Evolutionary conservation across 1,140 invertebrate species (phyloP).

Genomic region (Tetramorium simillimum): DNA sequence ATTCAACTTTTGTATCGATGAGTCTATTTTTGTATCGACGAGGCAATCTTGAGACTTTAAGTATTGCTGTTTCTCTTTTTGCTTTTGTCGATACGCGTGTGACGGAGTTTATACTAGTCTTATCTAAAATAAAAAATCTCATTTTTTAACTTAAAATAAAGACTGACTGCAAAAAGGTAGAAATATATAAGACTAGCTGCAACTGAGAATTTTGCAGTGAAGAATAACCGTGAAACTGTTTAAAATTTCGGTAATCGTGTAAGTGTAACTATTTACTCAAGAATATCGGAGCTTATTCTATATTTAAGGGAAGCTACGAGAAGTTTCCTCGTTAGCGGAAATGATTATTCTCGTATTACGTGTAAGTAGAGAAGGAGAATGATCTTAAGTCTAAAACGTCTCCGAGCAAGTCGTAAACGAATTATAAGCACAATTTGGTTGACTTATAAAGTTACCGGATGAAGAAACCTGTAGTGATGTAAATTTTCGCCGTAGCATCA

Average conservation of each 20-base stretch:
- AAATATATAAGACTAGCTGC: neutral
- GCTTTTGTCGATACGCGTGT: neutral
- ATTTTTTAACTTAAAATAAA: neutral
- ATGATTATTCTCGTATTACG: constrained; percentile 71
- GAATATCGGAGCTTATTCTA: constrained; percentile 35
- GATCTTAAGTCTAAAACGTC: constrained; percentile 19
- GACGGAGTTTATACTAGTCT: neutral
- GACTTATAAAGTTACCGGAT: constrained; percentile 22
- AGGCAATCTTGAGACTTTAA: neutral
- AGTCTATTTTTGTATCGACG: neutral
- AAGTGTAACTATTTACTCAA: constrained; percentile 26
- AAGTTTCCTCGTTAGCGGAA: constrained; percentile 68
- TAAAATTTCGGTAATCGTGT: neutral
- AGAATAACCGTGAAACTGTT: neutral
- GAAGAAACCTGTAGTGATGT: constrained; percentile 1
- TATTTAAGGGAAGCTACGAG: constrained; percentile 39
- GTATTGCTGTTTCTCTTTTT: neutral
- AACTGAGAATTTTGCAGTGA: neutral
- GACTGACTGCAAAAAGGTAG: neutral
- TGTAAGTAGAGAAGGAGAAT: constrained; percentile 17
- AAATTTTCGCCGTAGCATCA: constrained; percentile 11
- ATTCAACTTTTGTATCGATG: neutral
- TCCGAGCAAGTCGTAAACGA: constrained; percentile 34
- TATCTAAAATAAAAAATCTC: neutral
- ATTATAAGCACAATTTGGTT: constrained; percentile 38